Conservation (phyloP, 2,888 invertebrate genomes). For the Drosophila niveifrons region DNA sequence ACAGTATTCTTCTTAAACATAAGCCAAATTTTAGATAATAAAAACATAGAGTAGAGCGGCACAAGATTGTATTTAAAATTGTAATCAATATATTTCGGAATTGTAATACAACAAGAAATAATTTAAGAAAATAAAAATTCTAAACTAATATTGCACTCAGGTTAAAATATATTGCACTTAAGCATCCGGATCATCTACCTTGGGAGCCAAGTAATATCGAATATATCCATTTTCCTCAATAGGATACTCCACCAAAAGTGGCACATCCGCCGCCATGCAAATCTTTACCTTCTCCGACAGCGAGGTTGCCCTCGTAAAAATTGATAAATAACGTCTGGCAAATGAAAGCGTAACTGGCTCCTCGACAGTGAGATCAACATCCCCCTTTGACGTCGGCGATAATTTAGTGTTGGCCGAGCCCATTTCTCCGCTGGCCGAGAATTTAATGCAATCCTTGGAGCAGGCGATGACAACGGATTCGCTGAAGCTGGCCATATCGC, state of each 20-base stretch:
- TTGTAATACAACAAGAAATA: background rate
- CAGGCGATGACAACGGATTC: conserved; percentile 98
- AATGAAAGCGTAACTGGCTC: conserved; percentile 98
- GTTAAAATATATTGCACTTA: conserved; percentile 28
- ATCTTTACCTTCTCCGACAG: conserved; percentile 94
- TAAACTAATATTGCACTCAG: conserved; percentile 45
- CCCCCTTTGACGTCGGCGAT: conserved; percentile 96
- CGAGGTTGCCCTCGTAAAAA: conserved; percentile 98
- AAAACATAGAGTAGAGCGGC: no score
- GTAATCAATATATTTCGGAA: background rate
- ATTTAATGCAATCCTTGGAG: conserved; percentile 97
- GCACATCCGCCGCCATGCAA: conserved; percentile 98
- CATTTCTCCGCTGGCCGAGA: conserved; percentile 97
- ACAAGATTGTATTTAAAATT: background rate
- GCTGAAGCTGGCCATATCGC: conserved; percentile 98
- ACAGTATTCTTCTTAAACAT: no score
- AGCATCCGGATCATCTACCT: conserved; percentile 93
- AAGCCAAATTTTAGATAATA: no score
- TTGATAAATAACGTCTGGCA: conserved; percentile 97
- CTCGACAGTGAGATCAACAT: conserved; percentile 97
- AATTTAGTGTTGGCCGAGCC: conserved; percentile 96
- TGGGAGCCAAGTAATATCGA: conserved; percentile 98
- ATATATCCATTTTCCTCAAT: conserved; percentile 98
- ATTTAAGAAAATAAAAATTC: background rate
- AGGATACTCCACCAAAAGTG: conserved; percentile 97